These are phyloP conservation scores for Hyppa rectilinea DNA, from an alignment of 2,888 invertebrate genomes.

Conservation along the genomic window DNA sequence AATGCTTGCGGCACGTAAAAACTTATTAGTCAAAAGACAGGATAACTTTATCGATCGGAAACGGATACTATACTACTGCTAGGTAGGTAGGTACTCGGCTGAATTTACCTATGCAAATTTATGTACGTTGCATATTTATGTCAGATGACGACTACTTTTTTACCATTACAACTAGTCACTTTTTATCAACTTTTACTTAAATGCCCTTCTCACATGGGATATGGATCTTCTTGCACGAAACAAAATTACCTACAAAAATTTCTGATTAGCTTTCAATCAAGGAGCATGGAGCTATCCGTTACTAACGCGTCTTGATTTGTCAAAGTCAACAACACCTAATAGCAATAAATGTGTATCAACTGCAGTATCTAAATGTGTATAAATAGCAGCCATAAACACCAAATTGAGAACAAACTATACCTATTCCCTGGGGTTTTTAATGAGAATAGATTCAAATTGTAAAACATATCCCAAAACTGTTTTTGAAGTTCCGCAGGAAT, in stretches of 20 bases:
- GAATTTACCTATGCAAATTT: constrained; percentile 1
- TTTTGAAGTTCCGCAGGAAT: not conserved
- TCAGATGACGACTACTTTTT: constrained; percentile 1
- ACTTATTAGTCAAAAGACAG: too few species aligned
- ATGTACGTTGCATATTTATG: constrained; percentile 13
- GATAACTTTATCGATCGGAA: constrained; percentile 3
- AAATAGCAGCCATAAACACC: too few species aligned
- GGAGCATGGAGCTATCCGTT: constrained; percentile 1
- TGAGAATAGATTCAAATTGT: not conserved
- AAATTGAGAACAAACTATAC: not conserved
- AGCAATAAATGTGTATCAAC: too few species aligned
- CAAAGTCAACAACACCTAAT: too few species aligned
- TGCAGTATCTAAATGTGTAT: too few species aligned
- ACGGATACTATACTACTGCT: not conserved
- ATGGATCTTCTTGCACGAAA: not conserved
- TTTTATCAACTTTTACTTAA: not conserved
- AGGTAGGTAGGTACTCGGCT: not conserved
- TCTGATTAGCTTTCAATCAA: not conserved
- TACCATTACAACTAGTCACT: not conserved
- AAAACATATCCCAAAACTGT: not conserved
- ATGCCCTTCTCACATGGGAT: not conserved
- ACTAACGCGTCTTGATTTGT: not conserved
- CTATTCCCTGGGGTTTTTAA: not conserved
- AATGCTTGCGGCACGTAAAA: not conserved
- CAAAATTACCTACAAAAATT: not conserved